Evolutionary conservation across 2,113 vertebrate genomes (phyloP).

Genomic region (Halcyon senegalensis): DNA sequence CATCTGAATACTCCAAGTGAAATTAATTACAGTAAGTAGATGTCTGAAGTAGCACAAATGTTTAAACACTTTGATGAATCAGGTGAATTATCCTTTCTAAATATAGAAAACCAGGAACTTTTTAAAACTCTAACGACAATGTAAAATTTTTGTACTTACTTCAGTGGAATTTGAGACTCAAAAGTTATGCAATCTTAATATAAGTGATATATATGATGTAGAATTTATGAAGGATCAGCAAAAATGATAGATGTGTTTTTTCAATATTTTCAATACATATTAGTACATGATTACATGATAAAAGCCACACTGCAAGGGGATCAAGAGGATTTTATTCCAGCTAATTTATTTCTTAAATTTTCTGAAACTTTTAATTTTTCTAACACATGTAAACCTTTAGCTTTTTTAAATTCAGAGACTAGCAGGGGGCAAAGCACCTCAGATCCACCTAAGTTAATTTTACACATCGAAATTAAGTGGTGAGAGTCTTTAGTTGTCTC

Average conservation of each 20-base stretch:
- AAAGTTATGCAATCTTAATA: not conserved
- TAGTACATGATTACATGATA: not conserved
- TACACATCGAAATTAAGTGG: fast-evolving
- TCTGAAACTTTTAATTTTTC: not conserved
- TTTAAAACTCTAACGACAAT: not conserved
- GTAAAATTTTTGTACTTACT: not conserved
- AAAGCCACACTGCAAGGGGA: fast-evolving
- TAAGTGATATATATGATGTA: not conserved
- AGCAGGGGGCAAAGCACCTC: not conserved
- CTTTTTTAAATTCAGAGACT: not conserved
- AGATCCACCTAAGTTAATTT: not conserved
- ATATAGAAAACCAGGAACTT: not conserved
- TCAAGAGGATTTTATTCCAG: not conserved
- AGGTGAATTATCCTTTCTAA: not conserved
- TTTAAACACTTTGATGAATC: not conserved
- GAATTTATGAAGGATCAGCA: not conserved
- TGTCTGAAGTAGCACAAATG: not conserved
- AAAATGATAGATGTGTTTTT: fast-evolving
- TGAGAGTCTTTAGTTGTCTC: not conserved
- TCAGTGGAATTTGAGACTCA: not conserved
- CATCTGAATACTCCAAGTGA: not conserved
- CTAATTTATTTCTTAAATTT: not conserved
- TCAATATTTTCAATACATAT: not conserved
- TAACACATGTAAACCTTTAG: not conserved
- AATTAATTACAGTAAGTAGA: not conserved